Evolutionary conservation across 1,140 invertebrate genomes (phyloP).

Genomic region (Phenacoccus solenopsis): DNA sequence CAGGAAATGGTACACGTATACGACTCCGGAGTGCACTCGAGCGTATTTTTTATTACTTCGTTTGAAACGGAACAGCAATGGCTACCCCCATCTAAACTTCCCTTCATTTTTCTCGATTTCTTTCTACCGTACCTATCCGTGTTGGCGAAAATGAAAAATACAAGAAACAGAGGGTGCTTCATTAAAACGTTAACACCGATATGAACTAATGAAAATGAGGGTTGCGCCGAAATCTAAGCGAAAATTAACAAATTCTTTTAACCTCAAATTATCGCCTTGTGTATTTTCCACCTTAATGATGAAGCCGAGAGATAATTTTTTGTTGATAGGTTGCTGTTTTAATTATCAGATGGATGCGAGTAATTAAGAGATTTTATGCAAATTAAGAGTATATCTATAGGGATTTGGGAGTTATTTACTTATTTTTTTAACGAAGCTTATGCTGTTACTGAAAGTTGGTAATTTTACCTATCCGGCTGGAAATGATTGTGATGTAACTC

Average conservation of each 20-base stretch:
- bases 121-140: too few species aligned
- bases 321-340: too few species aligned
- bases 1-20: slow-evolving; percentile 1
- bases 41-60: background rate
- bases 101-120: background rate
- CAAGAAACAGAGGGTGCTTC: background rate
- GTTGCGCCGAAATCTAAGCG: background rate
- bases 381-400: too few species aligned
- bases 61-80: background rate
- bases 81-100: background rate
- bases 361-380: too few species aligned
- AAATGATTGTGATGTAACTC: too few species aligned
- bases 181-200: background rate
- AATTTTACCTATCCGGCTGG: too few species aligned
- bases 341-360: too few species aligned
- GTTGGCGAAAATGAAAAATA: background rate
- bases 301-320: too few species aligned
- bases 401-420: too few species aligned
- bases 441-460: too few species aligned
- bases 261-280: background rate
- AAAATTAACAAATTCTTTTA: background rate
- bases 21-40: background rate
- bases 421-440: too few species aligned
- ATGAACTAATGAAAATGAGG: background rate
- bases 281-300: background rate